Evolutionary conservation across 2,888 invertebrate genomes (phyloP).

Genomic region (Trissolcus japonicus): DNA sequence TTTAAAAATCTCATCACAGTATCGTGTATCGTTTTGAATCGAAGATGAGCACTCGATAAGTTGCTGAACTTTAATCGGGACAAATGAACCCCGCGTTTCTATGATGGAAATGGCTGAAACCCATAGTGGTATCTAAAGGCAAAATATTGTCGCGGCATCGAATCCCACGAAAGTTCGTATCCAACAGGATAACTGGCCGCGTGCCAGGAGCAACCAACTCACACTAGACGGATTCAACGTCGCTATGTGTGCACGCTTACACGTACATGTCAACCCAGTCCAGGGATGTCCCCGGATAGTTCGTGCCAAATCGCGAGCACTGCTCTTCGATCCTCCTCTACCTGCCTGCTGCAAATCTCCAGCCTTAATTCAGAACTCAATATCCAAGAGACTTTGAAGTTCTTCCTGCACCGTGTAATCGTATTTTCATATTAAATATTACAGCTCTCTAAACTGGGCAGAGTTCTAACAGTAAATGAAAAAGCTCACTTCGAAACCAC

Average conservation of each 20-base stretch:
- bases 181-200: conserved; percentile 53
- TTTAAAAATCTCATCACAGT: no score
- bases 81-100: conserved; percentile 51
- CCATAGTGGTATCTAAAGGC: conserved; percentile 59
- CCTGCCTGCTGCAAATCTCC: conserved; percentile 16
- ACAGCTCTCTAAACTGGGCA: no score
- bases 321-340: conserved; percentile 28
- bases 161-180: conserved; percentile 65
- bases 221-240: conserved; percentile 30
- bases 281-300: conserved; percentile 18
- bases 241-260: conserved; percentile 29
- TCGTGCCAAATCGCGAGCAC: conserved; percentile 54
- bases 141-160: conserved; percentile 68
- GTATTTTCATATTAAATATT: conserved; percentile 4
- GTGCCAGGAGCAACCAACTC: conserved; percentile 48
- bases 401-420: background rate
- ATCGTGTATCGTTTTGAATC: conserved; percentile 20
- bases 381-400: background rate
- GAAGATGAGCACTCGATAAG: conserved; percentile 53
- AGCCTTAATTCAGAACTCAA: background rate
- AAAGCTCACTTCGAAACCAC: no score
- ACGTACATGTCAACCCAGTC: conserved; percentile 25
- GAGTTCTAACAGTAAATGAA: no score
- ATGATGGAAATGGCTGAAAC: conserved; percentile 41
- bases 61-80: conserved; percentile 40